A percentile compares a stretch with the other conserved stretches of the same genome.
Conservation (phyloP, 2,113 vertebrate genomes). For the Baryphthengus martii region DNA sequence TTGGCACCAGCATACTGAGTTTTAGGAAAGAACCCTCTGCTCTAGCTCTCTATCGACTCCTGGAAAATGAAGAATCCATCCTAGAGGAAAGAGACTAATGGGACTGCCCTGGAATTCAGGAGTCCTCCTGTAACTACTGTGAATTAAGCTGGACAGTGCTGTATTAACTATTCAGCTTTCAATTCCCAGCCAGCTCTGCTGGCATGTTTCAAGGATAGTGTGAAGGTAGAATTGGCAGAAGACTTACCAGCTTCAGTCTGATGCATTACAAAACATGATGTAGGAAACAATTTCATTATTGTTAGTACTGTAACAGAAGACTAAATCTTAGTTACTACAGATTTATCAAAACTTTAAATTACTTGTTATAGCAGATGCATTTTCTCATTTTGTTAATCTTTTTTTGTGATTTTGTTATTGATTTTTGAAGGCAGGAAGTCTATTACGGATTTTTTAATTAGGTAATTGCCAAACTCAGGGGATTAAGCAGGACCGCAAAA, state of each 20-base stretch:
- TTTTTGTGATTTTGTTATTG: neutral
- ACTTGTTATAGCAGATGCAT: neutral
- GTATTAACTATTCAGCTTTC: neutral
- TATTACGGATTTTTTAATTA: neutral
- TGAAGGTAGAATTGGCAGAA: neutral
- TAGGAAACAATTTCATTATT: neutral
- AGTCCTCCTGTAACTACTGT: rapidly evolving
- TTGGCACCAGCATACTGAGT: neutral
- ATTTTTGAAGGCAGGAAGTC: neutral
- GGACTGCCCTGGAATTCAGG: neutral
- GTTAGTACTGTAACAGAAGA: neutral
- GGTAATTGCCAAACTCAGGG: neutral
- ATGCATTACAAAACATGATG: neutral
- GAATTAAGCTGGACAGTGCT: neutral
- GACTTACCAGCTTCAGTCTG: neutral
- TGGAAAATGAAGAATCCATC: neutral
- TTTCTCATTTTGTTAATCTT: neutral
- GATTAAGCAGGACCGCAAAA: neutral
- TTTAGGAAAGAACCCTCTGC: neutral
- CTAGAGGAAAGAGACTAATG: neutral
- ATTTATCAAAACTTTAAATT: neutral
- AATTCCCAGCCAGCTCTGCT: neutral
- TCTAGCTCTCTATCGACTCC: neutral
- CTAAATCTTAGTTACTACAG: neutral
- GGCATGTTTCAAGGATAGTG: neutral